phyloP scores from a whole-genome alignment of 2,113 vertebrate genomes.

The Carettochelys insculpta region DNA sequence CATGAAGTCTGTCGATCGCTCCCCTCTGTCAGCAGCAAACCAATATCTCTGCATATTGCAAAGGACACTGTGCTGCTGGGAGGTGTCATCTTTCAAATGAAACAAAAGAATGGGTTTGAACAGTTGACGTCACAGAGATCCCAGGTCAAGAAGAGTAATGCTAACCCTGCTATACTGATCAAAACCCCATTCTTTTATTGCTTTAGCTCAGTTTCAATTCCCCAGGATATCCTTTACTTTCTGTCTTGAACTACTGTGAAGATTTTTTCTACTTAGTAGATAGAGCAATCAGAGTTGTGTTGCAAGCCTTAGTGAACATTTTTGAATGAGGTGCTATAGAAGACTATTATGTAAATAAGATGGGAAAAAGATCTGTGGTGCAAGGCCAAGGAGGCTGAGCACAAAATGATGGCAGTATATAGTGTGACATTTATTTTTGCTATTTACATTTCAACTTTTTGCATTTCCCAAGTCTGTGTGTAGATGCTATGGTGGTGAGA shows the following conservation, averaged over 20 bases:
- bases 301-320: rapidly evolving
- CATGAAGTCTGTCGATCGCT: too few relatives aligned
- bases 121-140: neutral
- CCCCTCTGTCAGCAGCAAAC: neutral
- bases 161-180: neutral
- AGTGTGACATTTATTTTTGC: neutral
- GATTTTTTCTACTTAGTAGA: neutral
- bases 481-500: neutral
- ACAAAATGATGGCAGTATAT: neutral
- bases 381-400: neutral
- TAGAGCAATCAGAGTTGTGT: neutral
- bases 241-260: neutral
- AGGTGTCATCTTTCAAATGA: neutral
- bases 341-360: neutral
- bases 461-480: neutral
- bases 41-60: neutral
- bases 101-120: neutral
- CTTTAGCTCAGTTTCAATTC: neutral
- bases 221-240: neutral
- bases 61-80: neutral
- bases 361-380: neutral
- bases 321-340: neutral
- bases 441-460: neutral
- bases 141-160: neutral
- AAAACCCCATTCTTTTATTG: neutral